A percentile compares a stretch with the other conserved stretches of the same genome.
phyloP scores from a whole-genome alignment of 2,113 vertebrate genomes.

The Megalops atlanticus region DNA sequence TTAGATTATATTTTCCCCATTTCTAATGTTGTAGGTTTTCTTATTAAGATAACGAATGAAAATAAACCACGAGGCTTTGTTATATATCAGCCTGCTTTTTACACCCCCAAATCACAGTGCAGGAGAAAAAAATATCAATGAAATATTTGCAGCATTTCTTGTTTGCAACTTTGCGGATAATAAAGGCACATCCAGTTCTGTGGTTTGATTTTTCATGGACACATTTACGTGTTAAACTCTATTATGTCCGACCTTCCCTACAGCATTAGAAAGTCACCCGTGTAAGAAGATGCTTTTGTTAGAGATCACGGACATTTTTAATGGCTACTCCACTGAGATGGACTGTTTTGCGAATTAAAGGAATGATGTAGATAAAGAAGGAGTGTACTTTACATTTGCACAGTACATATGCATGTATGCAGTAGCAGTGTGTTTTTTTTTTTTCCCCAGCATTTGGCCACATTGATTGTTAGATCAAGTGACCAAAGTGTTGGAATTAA shows the following conservation, averaged over 20 bases:
- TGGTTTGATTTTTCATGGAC: neutral
- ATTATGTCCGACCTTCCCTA: neutral
- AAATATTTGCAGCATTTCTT: neutral
- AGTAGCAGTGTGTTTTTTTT: neutral
- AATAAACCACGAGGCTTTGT: slow-evolving; percentile 39
- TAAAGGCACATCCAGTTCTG: neutral
- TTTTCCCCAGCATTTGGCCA: slow-evolving; percentile 36
- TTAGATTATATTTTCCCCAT: slow-evolving; percentile 32
- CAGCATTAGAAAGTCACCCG: no score
- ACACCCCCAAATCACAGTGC: slow-evolving; percentile 1
- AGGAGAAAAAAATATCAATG: slow-evolving; percentile 4
- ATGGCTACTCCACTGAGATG: neutral
- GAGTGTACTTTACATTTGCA: neutral
- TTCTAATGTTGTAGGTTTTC: slow-evolving; percentile 42
- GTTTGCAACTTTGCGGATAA: neutral
- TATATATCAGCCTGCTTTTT: slow-evolving; percentile 21
- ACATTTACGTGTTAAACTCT: neutral
- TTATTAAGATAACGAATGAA: slow-evolving; percentile 42
- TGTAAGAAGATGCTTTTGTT: neutral
- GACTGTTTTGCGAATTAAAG: neutral
- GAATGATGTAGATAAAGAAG: neutral
- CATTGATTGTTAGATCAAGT: slow-evolving; percentile 53
- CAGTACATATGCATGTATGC: neutral
- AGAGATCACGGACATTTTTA: neutral
- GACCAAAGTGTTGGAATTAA: slow-evolving; percentile 64